phyloP scores from a whole-genome alignment of 2,888 invertebrate species.

The Seladonia tumulorum region DNA sequence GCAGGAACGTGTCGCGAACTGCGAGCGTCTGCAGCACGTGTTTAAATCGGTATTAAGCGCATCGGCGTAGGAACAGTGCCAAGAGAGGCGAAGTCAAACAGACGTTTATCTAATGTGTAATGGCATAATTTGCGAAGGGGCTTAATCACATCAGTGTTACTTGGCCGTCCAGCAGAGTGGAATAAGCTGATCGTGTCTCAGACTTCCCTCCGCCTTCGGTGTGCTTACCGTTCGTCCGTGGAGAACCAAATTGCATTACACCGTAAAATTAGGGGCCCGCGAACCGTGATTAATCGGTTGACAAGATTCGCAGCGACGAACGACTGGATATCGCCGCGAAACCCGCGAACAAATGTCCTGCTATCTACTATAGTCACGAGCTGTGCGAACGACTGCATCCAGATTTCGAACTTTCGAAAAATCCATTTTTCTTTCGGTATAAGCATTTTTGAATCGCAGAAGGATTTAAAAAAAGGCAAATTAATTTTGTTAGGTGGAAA shows the following conservation, averaged over 20 bases:
- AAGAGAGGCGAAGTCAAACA: conserved; percentile 75
- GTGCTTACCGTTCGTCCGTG: conserved; percentile 60
- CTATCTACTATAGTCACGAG: not conserved
- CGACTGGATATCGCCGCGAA: not conserved
- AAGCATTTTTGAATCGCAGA: not conserved
- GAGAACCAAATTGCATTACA: conserved; percentile 74
- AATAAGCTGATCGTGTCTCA: conserved; percentile 82
- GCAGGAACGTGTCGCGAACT: conserved; percentile 37
- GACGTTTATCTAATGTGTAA: conserved; percentile 75
- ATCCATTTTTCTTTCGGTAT: not conserved
- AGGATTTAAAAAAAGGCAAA: too few relatives aligned
- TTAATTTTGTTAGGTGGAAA: too few relatives aligned
- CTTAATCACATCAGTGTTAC: conserved; percentile 82
- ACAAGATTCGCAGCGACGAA: conserved; percentile 17
- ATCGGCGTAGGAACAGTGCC: conserved; percentile 66
- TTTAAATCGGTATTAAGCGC: conserved; percentile 64
- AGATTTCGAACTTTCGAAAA: not conserved
- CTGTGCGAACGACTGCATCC: not conserved
- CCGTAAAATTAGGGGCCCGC: conserved; percentile 69
- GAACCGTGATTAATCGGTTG: conserved; percentile 51
- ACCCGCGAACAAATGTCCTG: not conserved
- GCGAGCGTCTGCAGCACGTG: conserved; percentile 38
- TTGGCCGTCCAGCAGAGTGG: conserved; percentile 78
- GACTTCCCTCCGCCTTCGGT: conserved; percentile 67
- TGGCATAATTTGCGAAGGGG: conserved; percentile 79